These are phyloP conservation scores for Sebastes baramenuke DNA, from an alignment of 2,797 vertebrate genomes.

Conservation along the genomic window DNA sequence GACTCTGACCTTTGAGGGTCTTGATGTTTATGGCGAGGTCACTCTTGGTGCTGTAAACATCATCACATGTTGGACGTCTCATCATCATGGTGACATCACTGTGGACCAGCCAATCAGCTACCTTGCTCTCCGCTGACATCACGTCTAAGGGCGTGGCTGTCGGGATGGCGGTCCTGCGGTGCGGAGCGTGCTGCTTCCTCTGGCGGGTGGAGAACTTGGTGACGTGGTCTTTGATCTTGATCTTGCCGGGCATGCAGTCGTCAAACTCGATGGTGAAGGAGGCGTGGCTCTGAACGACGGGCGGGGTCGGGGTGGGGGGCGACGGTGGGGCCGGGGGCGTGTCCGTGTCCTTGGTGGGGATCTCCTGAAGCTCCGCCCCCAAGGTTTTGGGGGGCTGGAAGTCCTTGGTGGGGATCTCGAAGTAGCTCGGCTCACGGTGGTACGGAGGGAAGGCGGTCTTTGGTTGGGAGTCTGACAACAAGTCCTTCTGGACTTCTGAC, in stretches of 20 bases:
- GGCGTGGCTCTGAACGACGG: conserved; percentile 93
- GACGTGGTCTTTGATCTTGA: conserved; percentile 96
- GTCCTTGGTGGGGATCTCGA: conserved; percentile 98
- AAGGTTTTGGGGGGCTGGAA: conserved; percentile 80
- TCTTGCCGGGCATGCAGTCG: conserved; percentile 91
- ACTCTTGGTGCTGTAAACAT: conserved; percentile 94
- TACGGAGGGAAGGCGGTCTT: conserved; percentile 81
- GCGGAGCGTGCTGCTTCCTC: conserved; percentile 65
- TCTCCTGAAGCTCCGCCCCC: conserved; percentile 85
- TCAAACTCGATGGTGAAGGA: conserved; percentile 99
- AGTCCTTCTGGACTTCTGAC: conserved; percentile 87
- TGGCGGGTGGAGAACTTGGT: conserved; percentile 95
- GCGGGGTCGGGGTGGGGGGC: conserved; percentile 73
- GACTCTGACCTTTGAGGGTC: conserved; percentile 87
- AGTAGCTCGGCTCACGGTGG: conserved; percentile 93
- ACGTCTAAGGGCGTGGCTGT: conserved; percentile 80
- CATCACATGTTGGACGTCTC: conserved; percentile 84
- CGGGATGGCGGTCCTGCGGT: conserved; percentile 54
- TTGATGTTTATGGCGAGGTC: conserved; percentile 90
- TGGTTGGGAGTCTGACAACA: conserved; percentile 73
- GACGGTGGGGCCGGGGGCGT: neutral
- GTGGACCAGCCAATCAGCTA: conserved; percentile 96
- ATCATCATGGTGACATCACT: conserved; percentile 91
- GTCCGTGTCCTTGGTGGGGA: conserved; percentile 89
- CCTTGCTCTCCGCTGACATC: conserved; percentile 92